Evolutionary conservation across 2,797 vertebrate species (phyloP), one percentile per base, ranked within the genome.

Genomic region (Valencia hispanica): DNA sequence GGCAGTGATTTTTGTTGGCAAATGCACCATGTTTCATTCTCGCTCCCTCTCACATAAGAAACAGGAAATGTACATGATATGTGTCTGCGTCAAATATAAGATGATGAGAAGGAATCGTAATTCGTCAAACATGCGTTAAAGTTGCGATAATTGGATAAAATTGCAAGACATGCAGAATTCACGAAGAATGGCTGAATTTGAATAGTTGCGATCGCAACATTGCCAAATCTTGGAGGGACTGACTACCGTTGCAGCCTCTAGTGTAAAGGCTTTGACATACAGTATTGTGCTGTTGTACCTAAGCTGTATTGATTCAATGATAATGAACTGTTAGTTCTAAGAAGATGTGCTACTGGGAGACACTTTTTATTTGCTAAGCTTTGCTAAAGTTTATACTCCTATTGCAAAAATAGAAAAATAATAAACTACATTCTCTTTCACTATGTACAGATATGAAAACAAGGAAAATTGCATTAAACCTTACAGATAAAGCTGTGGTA

Each of bases 231-330:
- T n/a, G n/a, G n/a, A n/a, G n/a, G n/a, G n/a, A n/a, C n/a, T n/a
- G n/a, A 75, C 9, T 57, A n/a, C 55, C 36, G 45, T 74, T 71
- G 39, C 69, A 78, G 71, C 47, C 0, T 1, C 39, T 69, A 48
- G 70, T 10, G 1, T 74, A 27, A 61, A 82, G 55, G 55, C 72
- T 72, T 30, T 48, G 12, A 65, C 70, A 25, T 55, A n/a, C n/a
- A n/a, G n/a, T n/a, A 27, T 63, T 75, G 39, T 65, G 74, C 39
- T 76, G 63, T 68, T 87, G 10, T 61, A 36, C 22, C 66, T 74
- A 66, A 47, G 17, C 65, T 73, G 66, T 25, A 1, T 22, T 65
- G 27, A 75, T 76, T 48, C 65, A 59, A 48, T 22, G 32, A 17
- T 57, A 25, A 36, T 36, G 12, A 30, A 18, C 41, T 17, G 22